Percentiles rank a stretch among this genome's conserved stretches.
These are phyloP conservation scores for Galeruca laticollis DNA, from an alignment of 2,888 invertebrate genomes.

Conservation along the genomic window DNA sequence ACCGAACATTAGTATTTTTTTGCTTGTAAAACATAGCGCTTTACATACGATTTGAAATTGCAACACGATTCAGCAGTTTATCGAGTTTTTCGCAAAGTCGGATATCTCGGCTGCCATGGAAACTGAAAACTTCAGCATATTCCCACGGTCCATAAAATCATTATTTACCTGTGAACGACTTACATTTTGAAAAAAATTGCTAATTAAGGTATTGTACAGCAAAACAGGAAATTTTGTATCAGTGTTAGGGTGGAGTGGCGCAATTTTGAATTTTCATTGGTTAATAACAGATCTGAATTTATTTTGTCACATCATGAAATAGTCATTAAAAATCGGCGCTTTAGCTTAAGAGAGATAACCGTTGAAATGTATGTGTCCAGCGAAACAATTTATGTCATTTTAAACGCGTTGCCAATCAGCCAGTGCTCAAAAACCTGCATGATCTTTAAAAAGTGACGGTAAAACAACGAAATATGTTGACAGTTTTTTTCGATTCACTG, in stretches of 20 bases:
- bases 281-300: too few species aligned
- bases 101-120: conserved; percentile 37
- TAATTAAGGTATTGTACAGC: conserved; percentile 36
- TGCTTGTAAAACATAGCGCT: conserved; percentile 39
- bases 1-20: conserved; percentile 39
- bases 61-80: conserved; percentile 39
- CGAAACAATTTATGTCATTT: too few species aligned
- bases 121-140: conserved; percentile 52
- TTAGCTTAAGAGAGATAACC: too few species aligned
- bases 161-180: conserved; percentile 42
- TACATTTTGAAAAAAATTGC: conserved; percentile 41
- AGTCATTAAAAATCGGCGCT: too few species aligned
- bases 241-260: neutral
- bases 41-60: conserved; percentile 37
- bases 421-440: too few species aligned
- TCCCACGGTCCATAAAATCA: conserved; percentile 52
- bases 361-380: too few species aligned
- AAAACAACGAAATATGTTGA: too few species aligned
- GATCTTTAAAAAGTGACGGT: too few species aligned
- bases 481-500: too few species aligned
- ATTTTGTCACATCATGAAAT: too few species aligned
- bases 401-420: too few species aligned
- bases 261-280: too few species aligned
- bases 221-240: conserved; percentile 41
- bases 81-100: conserved; percentile 42